Evolutionary conservation across 2,797 vertebrate species (phyloP).

Genomic region (Amazonetta brasiliensis): DNA sequence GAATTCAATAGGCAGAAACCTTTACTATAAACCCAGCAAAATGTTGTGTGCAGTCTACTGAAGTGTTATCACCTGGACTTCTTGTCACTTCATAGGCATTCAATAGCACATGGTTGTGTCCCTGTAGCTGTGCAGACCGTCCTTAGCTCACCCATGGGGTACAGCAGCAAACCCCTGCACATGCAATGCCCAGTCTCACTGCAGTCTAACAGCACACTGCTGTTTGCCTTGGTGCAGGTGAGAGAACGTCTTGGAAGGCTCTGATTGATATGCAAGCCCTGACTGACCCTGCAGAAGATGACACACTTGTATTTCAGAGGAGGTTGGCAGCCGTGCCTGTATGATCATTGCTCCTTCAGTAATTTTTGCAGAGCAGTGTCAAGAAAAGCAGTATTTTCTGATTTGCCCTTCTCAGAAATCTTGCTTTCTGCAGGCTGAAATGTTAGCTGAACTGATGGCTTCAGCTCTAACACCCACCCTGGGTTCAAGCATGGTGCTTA

Average conservation of each 20-base stretch:
- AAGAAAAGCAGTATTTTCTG: neutral
- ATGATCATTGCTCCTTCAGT: neutral
- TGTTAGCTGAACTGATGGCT: neutral
- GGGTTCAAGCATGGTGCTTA: neutral
- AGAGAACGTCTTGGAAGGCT: neutral
- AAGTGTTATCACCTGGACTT: neutral
- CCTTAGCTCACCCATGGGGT: neutral
- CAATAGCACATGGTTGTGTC: neutral
- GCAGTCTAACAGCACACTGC: neutral
- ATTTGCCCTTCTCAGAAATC: neutral
- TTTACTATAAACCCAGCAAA: neutral
- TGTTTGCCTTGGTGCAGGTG: neutral
- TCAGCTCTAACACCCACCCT: neutral
- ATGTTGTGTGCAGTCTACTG: neutral
- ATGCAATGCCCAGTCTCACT: neutral
- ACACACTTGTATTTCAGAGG: neutral
- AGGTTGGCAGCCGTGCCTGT: neutral
- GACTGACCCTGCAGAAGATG: neutral
- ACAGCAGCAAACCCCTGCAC: neutral
- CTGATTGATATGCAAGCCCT: fast-evolving
- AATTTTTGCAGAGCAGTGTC: neutral
- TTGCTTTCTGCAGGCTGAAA: neutral
- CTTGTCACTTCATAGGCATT: neutral
- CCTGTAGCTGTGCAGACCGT: neutral
- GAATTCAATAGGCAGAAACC: neutral